Conservation (phyloP, 2,797 vertebrate genomes). For the Remorina albescens region DNA sequence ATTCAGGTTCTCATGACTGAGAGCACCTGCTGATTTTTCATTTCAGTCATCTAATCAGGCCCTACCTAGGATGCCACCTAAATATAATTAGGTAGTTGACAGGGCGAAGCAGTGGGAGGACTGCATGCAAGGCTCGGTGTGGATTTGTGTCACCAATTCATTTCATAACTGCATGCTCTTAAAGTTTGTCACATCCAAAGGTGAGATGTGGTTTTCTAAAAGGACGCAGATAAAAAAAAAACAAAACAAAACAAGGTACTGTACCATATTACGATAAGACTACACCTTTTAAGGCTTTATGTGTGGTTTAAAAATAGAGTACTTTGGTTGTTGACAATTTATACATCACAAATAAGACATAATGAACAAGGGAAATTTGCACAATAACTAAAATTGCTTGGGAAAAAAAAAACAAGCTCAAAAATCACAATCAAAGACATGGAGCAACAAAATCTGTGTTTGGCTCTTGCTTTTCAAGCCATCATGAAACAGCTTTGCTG, state of each 20-base stretch:
- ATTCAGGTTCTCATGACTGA: background rate
- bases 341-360: no score
- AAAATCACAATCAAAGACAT: no score
- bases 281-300: no score
- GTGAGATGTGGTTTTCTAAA: background rate
- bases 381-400: no score
- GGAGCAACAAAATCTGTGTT: background rate
- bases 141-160: background rate
- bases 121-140: rapidly evolving
- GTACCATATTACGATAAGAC: no score
- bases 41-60: constrained; percentile 22
- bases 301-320: no score
- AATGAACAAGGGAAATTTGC: no score
- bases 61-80: background rate
- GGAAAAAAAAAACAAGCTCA: no score
- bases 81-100: constrained; percentile 19
- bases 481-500: no score
- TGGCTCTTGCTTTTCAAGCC: background rate
- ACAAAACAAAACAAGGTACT: no score
- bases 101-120: background rate
- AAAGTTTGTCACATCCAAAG: background rate
- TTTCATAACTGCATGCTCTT: background rate
- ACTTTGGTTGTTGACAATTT: no score
- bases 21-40: background rate
- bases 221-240: background rate